Conservation (phyloP, 2,113 vertebrate species). For the Carlito syrichta region DNA sequence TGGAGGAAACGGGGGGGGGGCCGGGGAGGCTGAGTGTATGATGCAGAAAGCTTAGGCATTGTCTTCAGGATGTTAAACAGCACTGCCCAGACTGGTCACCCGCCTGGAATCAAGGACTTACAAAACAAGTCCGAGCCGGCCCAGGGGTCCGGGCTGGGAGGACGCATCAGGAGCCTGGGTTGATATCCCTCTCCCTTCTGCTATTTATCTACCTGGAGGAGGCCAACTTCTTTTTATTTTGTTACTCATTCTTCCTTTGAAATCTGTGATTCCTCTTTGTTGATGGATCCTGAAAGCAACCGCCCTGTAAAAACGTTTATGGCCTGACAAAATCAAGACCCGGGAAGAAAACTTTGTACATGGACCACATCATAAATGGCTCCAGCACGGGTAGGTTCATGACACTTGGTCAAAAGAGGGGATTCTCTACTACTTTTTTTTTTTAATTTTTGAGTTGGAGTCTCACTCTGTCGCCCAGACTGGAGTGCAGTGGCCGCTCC, state of each 20-base stretch:
- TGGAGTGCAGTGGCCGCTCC: no score
- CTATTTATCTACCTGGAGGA: rapidly evolving
- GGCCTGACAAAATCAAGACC: rapidly evolving
- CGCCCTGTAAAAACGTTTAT: rapidly evolving
- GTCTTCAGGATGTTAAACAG: rapidly evolving
- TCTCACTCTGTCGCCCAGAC: no score
- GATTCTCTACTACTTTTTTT: neutral
- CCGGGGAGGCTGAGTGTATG: no score
- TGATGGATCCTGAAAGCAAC: rapidly evolving
- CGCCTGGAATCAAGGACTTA: no score
- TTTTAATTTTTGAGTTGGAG: no score
- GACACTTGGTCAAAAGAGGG: neutral
- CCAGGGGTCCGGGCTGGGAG: neutral
- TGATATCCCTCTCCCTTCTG: rapidly evolving
- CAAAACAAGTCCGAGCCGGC: rapidly evolving
- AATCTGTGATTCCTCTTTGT: neutral
- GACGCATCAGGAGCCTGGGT: rapidly evolving
- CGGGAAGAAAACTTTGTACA: no score
- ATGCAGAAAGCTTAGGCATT: neutral
- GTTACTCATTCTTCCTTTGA: neutral
- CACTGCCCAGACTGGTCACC: rapidly evolving
- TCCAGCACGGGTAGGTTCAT: rapidly evolving
- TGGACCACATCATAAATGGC: neutral
- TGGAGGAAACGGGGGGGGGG: no score
- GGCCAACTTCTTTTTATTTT: no score